phyloP scores from a whole-genome alignment of 2,113 vertebrate genomes.

The Anguilla rostrata region DNA sequence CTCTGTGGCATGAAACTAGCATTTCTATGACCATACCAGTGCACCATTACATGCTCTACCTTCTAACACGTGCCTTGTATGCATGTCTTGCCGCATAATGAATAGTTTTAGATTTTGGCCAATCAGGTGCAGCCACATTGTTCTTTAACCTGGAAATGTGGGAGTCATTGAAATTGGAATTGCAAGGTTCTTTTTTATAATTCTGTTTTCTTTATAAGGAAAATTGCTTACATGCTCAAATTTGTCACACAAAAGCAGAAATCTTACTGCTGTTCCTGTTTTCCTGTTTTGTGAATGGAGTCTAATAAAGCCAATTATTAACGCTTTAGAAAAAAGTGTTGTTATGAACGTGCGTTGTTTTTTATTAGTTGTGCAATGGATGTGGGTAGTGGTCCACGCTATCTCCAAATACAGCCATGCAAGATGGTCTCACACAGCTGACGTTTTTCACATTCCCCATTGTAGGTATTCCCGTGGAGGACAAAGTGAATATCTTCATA shows the following conservation, averaged over 20 bases:
- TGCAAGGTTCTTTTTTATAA: too few species aligned
- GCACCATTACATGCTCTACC: not conserved
- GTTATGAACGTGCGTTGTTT: not conserved
- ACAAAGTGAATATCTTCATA: conserved; percentile 98
- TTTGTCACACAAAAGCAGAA: not conserved
- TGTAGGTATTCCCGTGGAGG: conserved; percentile 93
- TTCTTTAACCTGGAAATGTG: not conserved
- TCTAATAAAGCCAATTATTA: not conserved
- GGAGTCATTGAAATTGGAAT: not conserved
- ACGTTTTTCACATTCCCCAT: conserved; percentile 29
- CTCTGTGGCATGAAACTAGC: not conserved
- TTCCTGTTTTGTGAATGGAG: not conserved
- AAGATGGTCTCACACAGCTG: not conserved
- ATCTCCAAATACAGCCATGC: not conserved
- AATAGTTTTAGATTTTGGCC: not conserved
- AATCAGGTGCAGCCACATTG: not conserved
- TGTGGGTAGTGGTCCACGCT: not conserved
- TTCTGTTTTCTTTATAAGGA: not conserved
- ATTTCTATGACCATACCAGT: not conserved
- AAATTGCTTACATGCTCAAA: not conserved
- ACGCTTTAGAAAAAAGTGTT: not conserved
- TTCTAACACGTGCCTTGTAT: not conserved
- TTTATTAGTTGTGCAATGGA: not conserved
- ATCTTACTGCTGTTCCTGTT: not conserved
- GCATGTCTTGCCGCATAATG: not conserved